Percentiles rank a stretch among this genome's conserved stretches.
phyloP scores from a whole-genome alignment of 2,797 vertebrate genomes.

The Thunnus albacares region DNA sequence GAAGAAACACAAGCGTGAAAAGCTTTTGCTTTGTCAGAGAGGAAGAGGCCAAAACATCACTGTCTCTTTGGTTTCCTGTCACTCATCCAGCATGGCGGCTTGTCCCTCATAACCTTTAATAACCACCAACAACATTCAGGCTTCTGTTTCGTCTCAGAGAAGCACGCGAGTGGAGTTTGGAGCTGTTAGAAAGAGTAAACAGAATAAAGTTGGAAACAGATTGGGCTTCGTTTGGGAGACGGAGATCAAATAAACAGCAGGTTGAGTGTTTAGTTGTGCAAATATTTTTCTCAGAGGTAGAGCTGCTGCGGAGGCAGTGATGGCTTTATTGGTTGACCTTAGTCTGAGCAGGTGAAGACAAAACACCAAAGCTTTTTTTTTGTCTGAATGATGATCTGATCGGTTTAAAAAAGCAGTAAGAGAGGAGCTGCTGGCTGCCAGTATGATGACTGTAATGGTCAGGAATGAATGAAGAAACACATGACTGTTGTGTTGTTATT shows the following conservation, averaged over 20 bases:
- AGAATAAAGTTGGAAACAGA: neutral
- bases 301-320: too few species aligned
- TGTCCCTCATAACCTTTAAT: constrained; percentile 17
- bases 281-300: neutral
- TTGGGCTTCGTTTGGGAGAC: neutral
- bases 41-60: neutral
- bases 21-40: constrained; percentile 18
- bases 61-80: constrained; percentile 12
- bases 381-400: too few species aligned
- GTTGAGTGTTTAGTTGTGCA: constrained; percentile 24
- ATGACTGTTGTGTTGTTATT: too few species aligned
- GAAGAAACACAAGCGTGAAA: constrained; percentile 5
- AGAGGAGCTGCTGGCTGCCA: too few species aligned
- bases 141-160: too few species aligned
- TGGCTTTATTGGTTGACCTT: too few species aligned
- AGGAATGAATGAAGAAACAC: neutral
- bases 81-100: neutral
- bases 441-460: constrained; percentile 6
- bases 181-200: too few species aligned
- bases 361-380: too few species aligned
- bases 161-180: too few species aligned
- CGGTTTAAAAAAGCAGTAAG: too few species aligned
- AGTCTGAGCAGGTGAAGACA: too few species aligned
- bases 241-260: constrained; percentile 19
- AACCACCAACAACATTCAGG: too few species aligned